phyloP scores from a whole-genome alignment of 2,888 invertebrate species.

The Folsomia manolachei region DNA sequence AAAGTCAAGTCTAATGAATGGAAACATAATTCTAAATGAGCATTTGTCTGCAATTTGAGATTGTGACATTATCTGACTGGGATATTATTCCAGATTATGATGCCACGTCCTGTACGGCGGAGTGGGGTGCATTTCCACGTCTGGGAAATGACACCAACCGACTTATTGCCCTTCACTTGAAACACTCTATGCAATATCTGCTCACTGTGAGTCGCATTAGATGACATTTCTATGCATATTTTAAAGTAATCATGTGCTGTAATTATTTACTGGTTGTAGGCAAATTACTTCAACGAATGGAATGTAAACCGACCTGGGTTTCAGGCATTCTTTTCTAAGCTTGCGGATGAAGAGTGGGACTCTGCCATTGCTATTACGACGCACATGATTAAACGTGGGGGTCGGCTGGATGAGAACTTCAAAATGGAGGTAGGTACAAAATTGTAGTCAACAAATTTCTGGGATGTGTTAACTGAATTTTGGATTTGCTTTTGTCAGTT shows the following conservation, averaged over 20 bases:
- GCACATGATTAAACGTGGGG: constrained; percentile 40
- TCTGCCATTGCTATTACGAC: constrained; percentile 38
- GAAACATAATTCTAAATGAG: too few species aligned
- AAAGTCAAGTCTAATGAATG: too few species aligned
- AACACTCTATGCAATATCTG: constrained; percentile 43
- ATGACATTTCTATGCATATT: neutral
- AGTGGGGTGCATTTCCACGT: constrained; percentile 39
- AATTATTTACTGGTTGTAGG: constrained; percentile 24
- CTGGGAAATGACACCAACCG: constrained; percentile 23
- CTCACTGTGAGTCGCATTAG: constrained; percentile 32
- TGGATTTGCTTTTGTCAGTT: too few species aligned
- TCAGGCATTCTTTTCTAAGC: constrained; percentile 37
- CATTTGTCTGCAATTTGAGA: neutral
- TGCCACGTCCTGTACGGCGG: constrained; percentile 22
- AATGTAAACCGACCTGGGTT: constrained; percentile 43
- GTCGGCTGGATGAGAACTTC: constrained; percentile 21
- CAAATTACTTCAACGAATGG: constrained; percentile 45
- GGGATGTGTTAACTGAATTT: neutral
- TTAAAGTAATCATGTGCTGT: neutral
- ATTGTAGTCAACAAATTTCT: neutral
- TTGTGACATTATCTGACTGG: neutral
- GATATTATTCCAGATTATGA: neutral
- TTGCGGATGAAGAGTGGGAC: constrained; percentile 45
- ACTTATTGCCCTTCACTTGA: constrained; percentile 33
- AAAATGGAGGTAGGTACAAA: constrained; percentile 21